phyloP scores from a whole-genome alignment of 2,113 vertebrate genomes.

The Austrofundulus limnaeus region DNA sequence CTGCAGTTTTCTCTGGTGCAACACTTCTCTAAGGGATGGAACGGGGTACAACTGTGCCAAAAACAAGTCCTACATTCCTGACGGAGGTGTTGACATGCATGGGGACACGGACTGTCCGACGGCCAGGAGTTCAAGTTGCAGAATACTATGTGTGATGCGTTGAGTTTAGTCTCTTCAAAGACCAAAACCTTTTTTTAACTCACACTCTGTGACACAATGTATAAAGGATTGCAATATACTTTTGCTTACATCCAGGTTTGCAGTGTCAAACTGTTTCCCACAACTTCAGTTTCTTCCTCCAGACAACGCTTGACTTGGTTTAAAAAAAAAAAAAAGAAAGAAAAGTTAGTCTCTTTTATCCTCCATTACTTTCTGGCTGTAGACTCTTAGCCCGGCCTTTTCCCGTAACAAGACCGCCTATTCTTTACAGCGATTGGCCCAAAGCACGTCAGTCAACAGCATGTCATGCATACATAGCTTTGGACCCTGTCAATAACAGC shows the following conservation, averaged over 20 bases:
- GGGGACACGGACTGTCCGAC: constrained; percentile 55
- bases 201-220: neutral
- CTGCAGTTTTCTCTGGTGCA: constrained; percentile 39
- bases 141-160: constrained; percentile 59
- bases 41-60: constrained; percentile 62
- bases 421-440: constrained; percentile 58
- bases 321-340: constrained; percentile 59
- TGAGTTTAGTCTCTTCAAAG: constrained; percentile 26
- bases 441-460: constrained; percentile 49
- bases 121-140: constrained; percentile 60
- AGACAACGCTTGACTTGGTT: constrained; percentile 33
- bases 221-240: neutral
- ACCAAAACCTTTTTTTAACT: constrained; percentile 19
- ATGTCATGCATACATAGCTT: constrained; percentile 31
- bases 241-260: neutral
- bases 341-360: constrained; percentile 61
- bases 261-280: neutral
- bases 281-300: constrained; percentile 37
- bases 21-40: constrained; percentile 51
- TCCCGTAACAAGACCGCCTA: constrained; percentile 80
- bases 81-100: constrained; percentile 70
- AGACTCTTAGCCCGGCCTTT: constrained; percentile 70
- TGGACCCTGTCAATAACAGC: constrained; percentile 60
- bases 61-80: constrained; percentile 72
- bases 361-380: constrained; percentile 63